These are phyloP conservation scores for Perdita meconis DNA, from an alignment of 2,888 invertebrate species.

Conservation along the genomic window DNA sequence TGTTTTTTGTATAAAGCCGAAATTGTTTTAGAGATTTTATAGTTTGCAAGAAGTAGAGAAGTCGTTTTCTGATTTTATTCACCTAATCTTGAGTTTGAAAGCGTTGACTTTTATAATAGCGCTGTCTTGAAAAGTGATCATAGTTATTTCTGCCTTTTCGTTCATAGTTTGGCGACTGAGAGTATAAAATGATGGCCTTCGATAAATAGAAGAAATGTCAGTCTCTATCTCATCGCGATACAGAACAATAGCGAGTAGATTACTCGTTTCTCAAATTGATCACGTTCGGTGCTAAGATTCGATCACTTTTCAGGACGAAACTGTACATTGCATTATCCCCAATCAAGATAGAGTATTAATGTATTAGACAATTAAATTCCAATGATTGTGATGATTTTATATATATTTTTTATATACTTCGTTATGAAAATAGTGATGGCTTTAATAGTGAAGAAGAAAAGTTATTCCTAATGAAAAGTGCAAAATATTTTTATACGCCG, in stretches of 20 bases:
- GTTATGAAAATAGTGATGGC: conserved; percentile 34
- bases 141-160: no score
- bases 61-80: conserved; percentile 1
- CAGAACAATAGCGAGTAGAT: no score
- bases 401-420: conserved; percentile 53
- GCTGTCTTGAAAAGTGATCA: no score
- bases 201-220: no score
- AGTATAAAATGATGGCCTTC: no score
- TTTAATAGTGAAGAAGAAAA: conserved; percentile 24
- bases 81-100: neutral
- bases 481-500: conserved; percentile 60
- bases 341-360: conserved; percentile 17
- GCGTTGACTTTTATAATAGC: no score
- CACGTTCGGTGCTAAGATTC: no score
- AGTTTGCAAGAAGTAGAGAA: neutral
- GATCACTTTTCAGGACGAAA: no score
- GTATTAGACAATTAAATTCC: conserved; percentile 42
- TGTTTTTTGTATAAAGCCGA: conserved; percentile 1
- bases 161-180: no score
- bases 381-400: conserved; percentile 59
- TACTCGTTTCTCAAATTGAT: no score
- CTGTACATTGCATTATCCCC: conserved; percentile 1
- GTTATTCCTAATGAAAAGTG: conserved; percentile 27
- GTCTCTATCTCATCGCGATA: no score
- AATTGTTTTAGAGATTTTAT: neutral